Evolutionary conservation across 1,140 invertebrate genomes (phyloP), one percentile per base, ranked within the genome.

Genomic region (Teleopsis dalmanni): DNA sequence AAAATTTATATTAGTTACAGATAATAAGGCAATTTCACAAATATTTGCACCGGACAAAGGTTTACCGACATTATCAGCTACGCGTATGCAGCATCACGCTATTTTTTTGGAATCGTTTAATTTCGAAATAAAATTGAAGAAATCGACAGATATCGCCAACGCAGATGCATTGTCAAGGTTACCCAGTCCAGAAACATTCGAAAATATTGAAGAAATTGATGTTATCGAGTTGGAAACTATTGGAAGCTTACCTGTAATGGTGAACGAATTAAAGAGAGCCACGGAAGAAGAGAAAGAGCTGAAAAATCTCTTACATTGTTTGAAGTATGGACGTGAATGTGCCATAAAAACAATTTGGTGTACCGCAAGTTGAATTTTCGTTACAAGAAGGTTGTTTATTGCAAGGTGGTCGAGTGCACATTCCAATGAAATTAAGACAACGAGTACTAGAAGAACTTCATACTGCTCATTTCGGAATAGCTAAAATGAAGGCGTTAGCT

Each of bases 21-120:
- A 80, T 54, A 72, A 78, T 49, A 63, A 73, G 42, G 74, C 76
- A 2, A 48, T 78, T 4, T 43, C 65, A 1, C 49, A 57, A 21
- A 67, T 77, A 33, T 70, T 76, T 40, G 50, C 59, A 21, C 54
- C 59, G 27, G 52, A 58, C 18, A 56, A 59, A 54, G 50, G 49
- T 0, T 63, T 19, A 57, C 62, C 14, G 36, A 40, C 45, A 13
- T 49, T 58, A 34, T 45, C 57, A 13, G 55, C 63, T 6, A 55
- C 46, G 23, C 35, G 72, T n/a, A 50, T 65, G 26, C 71, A 75
- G 35, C 46, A 59, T 29, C 61, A 56, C 38, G 57, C 60, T 10
- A 9, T 61, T 25, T 57, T 53, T 38, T 50, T 62, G 10, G 40
- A 47, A 21, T 49, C 34, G 3, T 64, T 49, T 35, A 40, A 59